Evolutionary conservation across 2,113 vertebrate genomes (phyloP).

Genomic region (Carettochelys insculpta): DNA sequence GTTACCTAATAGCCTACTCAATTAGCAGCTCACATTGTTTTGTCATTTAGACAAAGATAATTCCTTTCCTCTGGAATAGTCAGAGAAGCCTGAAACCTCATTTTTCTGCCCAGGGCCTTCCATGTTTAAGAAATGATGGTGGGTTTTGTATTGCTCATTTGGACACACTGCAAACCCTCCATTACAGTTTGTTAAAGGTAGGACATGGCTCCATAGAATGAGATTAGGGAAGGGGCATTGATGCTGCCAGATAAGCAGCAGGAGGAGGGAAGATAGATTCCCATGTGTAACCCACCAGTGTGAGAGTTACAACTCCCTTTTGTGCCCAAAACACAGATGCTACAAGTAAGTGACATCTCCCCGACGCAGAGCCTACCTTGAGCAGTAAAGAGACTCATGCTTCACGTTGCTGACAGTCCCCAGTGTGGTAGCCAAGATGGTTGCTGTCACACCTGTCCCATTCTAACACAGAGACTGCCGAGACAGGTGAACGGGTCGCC

Average conservation of each 20-base stretch:
- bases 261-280: neutral
- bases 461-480: too few relatives aligned
- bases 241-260: neutral
- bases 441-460: too few relatives aligned
- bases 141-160: neutral
- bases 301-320: neutral
- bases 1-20: neutral
- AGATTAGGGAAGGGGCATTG: neutral
- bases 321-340: neutral
- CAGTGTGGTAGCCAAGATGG: neutral
- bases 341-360: neutral
- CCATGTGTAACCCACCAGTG: neutral
- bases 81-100: neutral
- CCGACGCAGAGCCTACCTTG: neutral
- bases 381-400: neutral
- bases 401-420: too few relatives aligned
- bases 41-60: neutral
- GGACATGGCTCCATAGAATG: neutral
- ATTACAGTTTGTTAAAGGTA: rapidly evolving
- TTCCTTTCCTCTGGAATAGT: neutral
- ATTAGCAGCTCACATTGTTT: neutral
- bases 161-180: neutral
- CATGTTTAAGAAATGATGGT: neutral
- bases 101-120: neutral
- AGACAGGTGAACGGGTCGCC: neutral